Evolutionary conservation across 2,113 vertebrate genomes (phyloP).

Genomic region (Limnothrissa miodon): DNA sequence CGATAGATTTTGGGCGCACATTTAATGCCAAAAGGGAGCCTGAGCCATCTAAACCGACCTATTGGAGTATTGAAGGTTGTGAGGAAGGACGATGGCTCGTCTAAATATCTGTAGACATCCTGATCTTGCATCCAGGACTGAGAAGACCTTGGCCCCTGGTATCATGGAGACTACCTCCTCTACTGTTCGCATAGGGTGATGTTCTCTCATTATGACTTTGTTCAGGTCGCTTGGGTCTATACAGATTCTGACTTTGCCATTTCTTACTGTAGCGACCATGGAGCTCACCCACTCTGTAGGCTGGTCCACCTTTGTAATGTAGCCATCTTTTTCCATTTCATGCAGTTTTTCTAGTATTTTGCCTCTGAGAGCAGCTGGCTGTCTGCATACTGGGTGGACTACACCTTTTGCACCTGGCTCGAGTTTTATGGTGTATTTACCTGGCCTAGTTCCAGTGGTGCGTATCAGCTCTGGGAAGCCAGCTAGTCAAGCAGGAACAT

Average conservation of each 20-base stretch:
- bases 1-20: too few species aligned
- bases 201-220: constrained; percentile 31
- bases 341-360: too few species aligned
- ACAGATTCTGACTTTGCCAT: constrained; percentile 28
- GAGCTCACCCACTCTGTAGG: constrained; percentile 34
- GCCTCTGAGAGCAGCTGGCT: constrained; percentile 21
- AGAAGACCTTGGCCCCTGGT: constrained; percentile 30
- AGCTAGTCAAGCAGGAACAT: constrained; percentile 23
- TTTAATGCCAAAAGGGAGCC: constrained; percentile 32
- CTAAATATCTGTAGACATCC: constrained; percentile 38
- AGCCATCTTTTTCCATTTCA: constrained; percentile 6
- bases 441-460: constrained; percentile 34
- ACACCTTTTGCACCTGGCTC: too few species aligned
- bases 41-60: constrained; percentile 28
- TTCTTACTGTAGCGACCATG: constrained; percentile 22
- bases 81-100: constrained; percentile 32
- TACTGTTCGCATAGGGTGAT: constrained; percentile 31
- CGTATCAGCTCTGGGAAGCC: constrained; percentile 29
- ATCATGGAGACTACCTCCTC: constrained; percentile 25
- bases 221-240: constrained; percentile 29
- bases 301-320: neutral
- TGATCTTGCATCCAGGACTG: constrained; percentile 38
- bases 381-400: constrained; percentile 16
- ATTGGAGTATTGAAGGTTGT: constrained; percentile 34
- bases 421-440: constrained; percentile 28